Percentiles rank a stretch among this genome's conserved stretches.
Evolutionary conservation across 1,140 invertebrate genomes (phyloP).

Genomic region (Drosophila dunni): DNA sequence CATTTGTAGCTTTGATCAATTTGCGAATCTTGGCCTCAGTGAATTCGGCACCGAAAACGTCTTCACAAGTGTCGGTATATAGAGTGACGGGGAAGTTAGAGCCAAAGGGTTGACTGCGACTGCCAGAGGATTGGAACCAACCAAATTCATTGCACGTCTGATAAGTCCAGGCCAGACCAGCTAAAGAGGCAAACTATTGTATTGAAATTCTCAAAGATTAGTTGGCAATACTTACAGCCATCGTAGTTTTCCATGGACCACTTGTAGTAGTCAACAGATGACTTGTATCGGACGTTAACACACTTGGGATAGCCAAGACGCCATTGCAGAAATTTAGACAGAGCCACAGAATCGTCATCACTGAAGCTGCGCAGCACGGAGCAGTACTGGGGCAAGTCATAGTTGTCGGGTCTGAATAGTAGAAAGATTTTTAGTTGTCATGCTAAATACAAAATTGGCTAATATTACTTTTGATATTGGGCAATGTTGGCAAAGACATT

Average conservation of each 20-base stretch:
- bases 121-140: conserved; percentile 89
- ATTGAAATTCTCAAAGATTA: background rate
- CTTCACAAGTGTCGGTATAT: conserved; percentile 87
- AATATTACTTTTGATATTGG: conserved; percentile 71
- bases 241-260: conserved; percentile 59
- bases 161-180: conserved; percentile 86
- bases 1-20: conserved; percentile 86
- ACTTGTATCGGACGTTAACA: conserved; percentile 53
- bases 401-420: conserved; percentile 47
- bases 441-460: background rate
- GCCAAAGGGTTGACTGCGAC: conserved; percentile 88
- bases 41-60: conserved; percentile 86
- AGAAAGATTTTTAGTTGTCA: background rate
- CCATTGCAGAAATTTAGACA: conserved; percentile 63
- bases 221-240: conserved; percentile 46
- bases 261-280: conserved; percentile 58
- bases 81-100: conserved; percentile 86
- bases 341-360: conserved; percentile 64
- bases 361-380: conserved; percentile 51
- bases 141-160: conserved; percentile 91
- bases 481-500: conserved; percentile 76
- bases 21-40: conserved; percentile 42
- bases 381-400: conserved; percentile 51
- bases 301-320: conserved; percentile 46
- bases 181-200: conserved; percentile 11